Conservation (phyloP, 2,888 invertebrate genomes). For the Nemapogon koenigi region DNA sequence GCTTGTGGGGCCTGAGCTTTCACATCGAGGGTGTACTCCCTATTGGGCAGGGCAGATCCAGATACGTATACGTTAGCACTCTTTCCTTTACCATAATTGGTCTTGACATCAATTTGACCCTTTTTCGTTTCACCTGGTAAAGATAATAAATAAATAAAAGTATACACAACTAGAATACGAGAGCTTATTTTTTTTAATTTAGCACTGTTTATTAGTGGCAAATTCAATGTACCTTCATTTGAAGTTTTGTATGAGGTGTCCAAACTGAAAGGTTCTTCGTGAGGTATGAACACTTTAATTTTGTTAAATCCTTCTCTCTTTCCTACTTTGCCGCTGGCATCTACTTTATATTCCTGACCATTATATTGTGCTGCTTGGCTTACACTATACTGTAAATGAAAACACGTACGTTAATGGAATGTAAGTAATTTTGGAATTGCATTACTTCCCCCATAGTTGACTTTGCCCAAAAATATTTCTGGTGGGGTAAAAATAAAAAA, state of each 20-base stretch:
- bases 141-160: no score
- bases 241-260: conserved; percentile 47
- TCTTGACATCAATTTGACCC: conserved; percentile 35
- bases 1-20: conserved; percentile 37
- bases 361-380: conserved; percentile 55
- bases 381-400: conserved; percentile 29
- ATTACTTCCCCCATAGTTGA: neutral
- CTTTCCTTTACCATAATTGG: conserved; percentile 48
- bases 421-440: neutral
- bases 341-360: conserved; percentile 54
- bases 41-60: conserved; percentile 23
- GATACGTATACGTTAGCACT: conserved; percentile 44
- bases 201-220: neutral
- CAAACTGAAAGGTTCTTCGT: conserved; percentile 48
- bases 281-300: conserved; percentile 44
- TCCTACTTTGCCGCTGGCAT: conserved; percentile 38
- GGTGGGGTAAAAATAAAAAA: neutral
- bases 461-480: neutral
- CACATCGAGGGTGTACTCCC: conserved; percentile 29
- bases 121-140: conserved; percentile 32
- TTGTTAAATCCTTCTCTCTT: conserved; percentile 37
- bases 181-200: neutral
- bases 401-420: neutral
- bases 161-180: no score
- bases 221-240: conserved; percentile 30